A percentile compares a stretch with the other conserved stretches of the same genome.
phyloP scores from a whole-genome alignment of 2,797 vertebrate species.

The Ctenochaetus hawaiiensis region DNA sequence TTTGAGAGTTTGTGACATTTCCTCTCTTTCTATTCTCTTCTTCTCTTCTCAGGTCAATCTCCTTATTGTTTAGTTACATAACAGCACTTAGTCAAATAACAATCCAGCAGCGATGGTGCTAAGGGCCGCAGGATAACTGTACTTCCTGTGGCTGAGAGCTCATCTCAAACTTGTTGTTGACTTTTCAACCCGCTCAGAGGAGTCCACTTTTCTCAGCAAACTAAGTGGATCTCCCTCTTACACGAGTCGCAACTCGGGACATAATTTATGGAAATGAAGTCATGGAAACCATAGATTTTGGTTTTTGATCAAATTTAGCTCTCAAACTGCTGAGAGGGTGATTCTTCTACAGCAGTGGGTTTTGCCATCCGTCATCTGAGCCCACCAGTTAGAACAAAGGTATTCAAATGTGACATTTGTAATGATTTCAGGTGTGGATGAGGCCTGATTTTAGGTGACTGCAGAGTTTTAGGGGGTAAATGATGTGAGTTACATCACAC shows the following conservation, averaged over 20 bases:
- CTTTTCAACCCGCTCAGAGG: slow-evolving; percentile 61
- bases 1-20: slow-evolving; percentile 43
- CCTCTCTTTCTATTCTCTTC: slow-evolving; percentile 17
- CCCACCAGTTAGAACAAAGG: slow-evolving; percentile 25
- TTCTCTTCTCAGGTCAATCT: slow-evolving; percentile 64
- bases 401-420: slow-evolving; percentile 34
- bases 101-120: slow-evolving; percentile 52
- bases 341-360: slow-evolving; percentile 15
- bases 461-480: background rate
- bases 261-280: slow-evolving; percentile 68
- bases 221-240: slow-evolving; percentile 50
- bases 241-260: slow-evolving; percentile 56
- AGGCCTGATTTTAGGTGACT: background rate
- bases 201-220: slow-evolving; percentile 41
- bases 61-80: slow-evolving; percentile 74
- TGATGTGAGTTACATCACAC: too few relatives aligned
- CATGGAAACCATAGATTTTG: slow-evolving; percentile 33
- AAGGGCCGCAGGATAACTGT: slow-evolving; percentile 63
- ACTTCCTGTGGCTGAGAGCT: slow-evolving; percentile 67
- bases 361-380: slow-evolving; percentile 34
- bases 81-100: slow-evolving; percentile 72
- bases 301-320: slow-evolving; percentile 38
- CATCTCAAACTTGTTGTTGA: slow-evolving; percentile 71
- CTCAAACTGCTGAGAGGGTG: slow-evolving; percentile 46
- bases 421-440: slow-evolving; percentile 31